phyloP scores from a whole-genome alignment of 2,888 invertebrate species.

The Agrochola lychnidis region DNA sequence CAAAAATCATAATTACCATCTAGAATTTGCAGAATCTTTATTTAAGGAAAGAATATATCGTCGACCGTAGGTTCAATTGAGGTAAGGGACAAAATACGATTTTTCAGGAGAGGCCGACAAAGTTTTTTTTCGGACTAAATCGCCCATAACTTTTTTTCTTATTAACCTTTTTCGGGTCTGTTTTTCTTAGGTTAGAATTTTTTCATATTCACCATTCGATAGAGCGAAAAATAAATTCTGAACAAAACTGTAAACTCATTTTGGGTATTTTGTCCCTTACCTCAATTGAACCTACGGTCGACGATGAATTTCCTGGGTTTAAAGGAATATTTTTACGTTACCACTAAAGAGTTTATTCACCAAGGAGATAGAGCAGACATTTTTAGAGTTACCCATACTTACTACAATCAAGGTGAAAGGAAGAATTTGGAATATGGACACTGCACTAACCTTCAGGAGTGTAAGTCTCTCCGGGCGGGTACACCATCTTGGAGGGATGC shows the following conservation, averaged over 20 bases:
- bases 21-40: background rate
- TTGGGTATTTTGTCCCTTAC: too few relatives aligned
- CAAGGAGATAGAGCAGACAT: background rate
- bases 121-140: too few relatives aligned
- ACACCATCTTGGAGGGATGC: slow-evolving; percentile 98
- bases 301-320: background rate
- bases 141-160: too few relatives aligned
- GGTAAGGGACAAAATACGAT: too few relatives aligned
- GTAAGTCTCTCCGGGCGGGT: slow-evolving; percentile 95
- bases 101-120: too few relatives aligned
- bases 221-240: too few relatives aligned
- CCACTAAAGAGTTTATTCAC: background rate
- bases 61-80: too few relatives aligned
- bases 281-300: too few relatives aligned
- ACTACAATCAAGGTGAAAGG: background rate
- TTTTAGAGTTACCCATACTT: background rate
- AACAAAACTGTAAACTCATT: too few relatives aligned
- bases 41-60: background rate
- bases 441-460: slow-evolving; percentile 92
- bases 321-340: background rate
- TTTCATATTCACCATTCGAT: too few relatives aligned
- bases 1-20: background rate
- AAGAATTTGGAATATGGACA: background rate
- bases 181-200: too few relatives aligned
- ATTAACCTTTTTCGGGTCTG: too few relatives aligned